Conservation (phyloP, 2,888 invertebrate genomes). For the Doris montereyensis region DNA sequence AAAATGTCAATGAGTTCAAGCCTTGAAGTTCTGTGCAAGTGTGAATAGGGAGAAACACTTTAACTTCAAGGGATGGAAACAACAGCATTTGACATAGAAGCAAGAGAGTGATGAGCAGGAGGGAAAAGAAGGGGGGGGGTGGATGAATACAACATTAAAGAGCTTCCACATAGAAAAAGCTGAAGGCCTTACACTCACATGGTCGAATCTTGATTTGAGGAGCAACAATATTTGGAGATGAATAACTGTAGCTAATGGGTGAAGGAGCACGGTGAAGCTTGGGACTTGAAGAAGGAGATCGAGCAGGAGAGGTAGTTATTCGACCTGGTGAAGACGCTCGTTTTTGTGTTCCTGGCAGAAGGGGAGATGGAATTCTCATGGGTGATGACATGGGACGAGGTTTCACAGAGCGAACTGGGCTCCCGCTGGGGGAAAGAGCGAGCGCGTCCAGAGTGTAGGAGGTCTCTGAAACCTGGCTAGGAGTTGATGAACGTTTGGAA, state of each 20-base stretch:
- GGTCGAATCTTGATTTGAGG: constrained; percentile 63
- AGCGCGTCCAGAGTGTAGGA: constrained; percentile 59
- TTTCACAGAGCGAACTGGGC: constrained; percentile 59
- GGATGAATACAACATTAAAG: neutral
- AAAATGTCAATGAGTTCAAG: too few relatives aligned
- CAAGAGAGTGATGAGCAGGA: neutral
- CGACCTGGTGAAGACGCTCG: constrained; percentile 49
- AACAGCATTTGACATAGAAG: neutral
- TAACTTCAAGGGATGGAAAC: too few relatives aligned
- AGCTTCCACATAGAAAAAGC: neutral
- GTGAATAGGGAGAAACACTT: too few relatives aligned
- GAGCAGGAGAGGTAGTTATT: constrained; percentile 49
- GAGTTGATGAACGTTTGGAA: constrained; percentile 58
- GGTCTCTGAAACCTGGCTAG: constrained; percentile 55
- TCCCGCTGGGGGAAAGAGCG: constrained; percentile 62
- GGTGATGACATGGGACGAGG: constrained; percentile 55
- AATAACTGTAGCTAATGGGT: constrained; percentile 71
- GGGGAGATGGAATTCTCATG: constrained; percentile 58
- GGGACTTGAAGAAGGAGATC: constrained; percentile 65
- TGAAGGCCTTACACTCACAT: constrained; percentile 53
- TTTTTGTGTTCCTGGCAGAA: constrained; percentile 49
- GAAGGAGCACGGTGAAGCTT: constrained; percentile 68
- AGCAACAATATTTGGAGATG: constrained; percentile 70
- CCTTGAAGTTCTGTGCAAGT: too few relatives aligned
- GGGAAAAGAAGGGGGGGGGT: neutral